phyloP scores from a whole-genome alignment of 2,888 invertebrate genomes.

The Cyrtodaria siliqua region DNA sequence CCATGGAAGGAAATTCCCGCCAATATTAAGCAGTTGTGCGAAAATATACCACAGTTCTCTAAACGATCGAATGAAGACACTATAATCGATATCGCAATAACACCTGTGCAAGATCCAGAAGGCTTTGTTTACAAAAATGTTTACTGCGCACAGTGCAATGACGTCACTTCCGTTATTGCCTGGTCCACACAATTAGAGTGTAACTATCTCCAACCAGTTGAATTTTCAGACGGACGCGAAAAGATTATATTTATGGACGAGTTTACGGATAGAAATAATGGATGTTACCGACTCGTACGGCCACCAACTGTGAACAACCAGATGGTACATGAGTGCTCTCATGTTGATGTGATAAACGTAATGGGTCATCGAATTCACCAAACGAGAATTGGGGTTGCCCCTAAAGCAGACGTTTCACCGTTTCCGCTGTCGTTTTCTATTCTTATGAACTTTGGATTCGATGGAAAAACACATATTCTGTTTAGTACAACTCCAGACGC shows the following conservation, averaged over 20 bases:
- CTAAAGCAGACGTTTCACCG: conserved; percentile 38
- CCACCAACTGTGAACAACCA: conserved; percentile 43
- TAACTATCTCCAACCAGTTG: conserved; percentile 55
- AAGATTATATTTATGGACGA: conserved; percentile 53
- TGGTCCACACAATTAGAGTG: conserved; percentile 72
- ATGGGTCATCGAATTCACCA: conserved; percentile 30
- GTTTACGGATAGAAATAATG: conserved; percentile 27
- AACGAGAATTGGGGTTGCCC: conserved; percentile 32
- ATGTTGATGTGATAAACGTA: conserved; percentile 16
- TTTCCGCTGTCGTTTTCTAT: conserved; percentile 77
- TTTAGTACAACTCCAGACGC: conserved; percentile 65
- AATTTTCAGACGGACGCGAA: conserved; percentile 52
- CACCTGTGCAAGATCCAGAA: conserved; percentile 73
- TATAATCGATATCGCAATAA: conserved; percentile 61
- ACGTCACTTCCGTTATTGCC: conserved; percentile 42
- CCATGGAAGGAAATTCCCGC: conserved; percentile 35
- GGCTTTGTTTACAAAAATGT: conserved; percentile 77
- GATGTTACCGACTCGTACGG: conserved; percentile 37
- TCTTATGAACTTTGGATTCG: conserved; percentile 82
- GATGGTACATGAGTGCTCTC: conserved; percentile 55
- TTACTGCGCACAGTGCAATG: conserved; percentile 76
- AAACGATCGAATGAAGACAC: conserved; percentile 32
- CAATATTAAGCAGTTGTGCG: conserved; percentile 59
- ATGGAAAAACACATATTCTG: conserved; percentile 79
- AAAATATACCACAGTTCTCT: conserved; percentile 15